A percentile compares a stretch with the other conserved stretches of the same genome.
Evolutionary conservation across 1,140 invertebrate genomes (phyloP).

Genomic region (Drosophila mayri): DNA sequence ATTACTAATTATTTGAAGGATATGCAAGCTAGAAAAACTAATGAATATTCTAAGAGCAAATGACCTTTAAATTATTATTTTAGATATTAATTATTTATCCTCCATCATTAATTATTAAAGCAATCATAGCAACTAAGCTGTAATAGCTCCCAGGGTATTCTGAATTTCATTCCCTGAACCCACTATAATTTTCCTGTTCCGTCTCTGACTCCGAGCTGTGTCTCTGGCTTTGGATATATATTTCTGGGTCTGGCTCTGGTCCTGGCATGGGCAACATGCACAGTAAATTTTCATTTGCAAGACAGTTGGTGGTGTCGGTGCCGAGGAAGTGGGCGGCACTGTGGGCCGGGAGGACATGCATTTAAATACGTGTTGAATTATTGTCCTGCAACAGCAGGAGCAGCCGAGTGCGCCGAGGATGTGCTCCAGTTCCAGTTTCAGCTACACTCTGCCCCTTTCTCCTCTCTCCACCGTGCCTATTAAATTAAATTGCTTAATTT

Average conservation of each 20-base stretch:
- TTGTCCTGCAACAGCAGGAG: conserved; percentile 65
- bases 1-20: neutral
- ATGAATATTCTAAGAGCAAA: neutral
- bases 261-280: conserved; percentile 73
- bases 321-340: conserved; percentile 13
- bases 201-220: conserved; percentile 19
- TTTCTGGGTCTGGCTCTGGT: conserved; percentile 38
- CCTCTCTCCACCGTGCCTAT: conserved; percentile 53
- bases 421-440: conserved; percentile 48
- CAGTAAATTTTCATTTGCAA: conserved; percentile 81
- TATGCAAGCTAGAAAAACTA: neutral
- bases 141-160: conserved; percentile 5
- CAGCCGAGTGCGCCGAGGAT: conserved; percentile 59
- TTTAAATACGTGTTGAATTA: conserved; percentile 83
- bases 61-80: neutral
- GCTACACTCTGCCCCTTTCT: neutral
- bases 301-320: conserved; percentile 49
- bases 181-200: conserved; percentile 8
- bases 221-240: conserved; percentile 43
- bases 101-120: neutral
- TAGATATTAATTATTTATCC: neutral
- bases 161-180: neutral
- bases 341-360: conserved; percentile 48
- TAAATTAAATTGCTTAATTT: conserved; percentile 83
- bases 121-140: neutral